Evolutionary conservation across 2,888 invertebrate genomes (phyloP), one percentile per base, ranked within the genome.

Genomic region (Imbricaverruca yamaguchii): DNA sequence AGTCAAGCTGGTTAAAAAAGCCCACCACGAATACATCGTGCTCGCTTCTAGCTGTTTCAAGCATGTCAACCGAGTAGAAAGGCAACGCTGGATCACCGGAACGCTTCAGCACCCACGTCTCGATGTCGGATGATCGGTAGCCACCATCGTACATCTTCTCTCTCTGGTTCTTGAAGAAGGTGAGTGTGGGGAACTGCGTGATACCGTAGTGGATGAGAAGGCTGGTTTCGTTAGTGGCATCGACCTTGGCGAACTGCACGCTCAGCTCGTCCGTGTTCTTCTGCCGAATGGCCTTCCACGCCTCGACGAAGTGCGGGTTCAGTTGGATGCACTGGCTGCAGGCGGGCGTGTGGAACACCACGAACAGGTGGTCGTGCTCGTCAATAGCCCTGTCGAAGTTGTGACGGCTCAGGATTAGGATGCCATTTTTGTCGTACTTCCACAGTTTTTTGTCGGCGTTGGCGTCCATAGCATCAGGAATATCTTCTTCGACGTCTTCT

Each of bases 141-240:
- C 79, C 79, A 12, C 79, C 79, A 15, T 79, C 79, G 25, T 79
- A 79, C 79, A 79, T 79, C 79, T 79, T 79, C 57, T 79, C 79
- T 25, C 57, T 56, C 59, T 79, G 79, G 57, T 57, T 1, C 79
- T 79, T 79, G 79, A 79, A 79, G 57, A 79, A 57, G 13, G 79
- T 79, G 12, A 79, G 56, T 13, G 79, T 79, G n/a, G 79, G 79
- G 18, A 57, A 79, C 79, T 79, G 79, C 23, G 25, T 59, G 59
- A 79, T 79, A 25, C 79, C 79, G 57, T 79, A 79, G 79, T 79
- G 79, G 13, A 57, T 13, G 6, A 79, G 79, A 2, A 79, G 79
- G 8, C 57, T 23, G 4, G 79, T 79, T 23, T 57, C 79, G 57
- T 79, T 79, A 23, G 23, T 57, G 57, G 23, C n/a, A 25, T 79